These are phyloP conservation scores for Dryococelus australis DNA, from an alignment of 2,888 invertebrate genomes.

Conservation along the genomic window DNA sequence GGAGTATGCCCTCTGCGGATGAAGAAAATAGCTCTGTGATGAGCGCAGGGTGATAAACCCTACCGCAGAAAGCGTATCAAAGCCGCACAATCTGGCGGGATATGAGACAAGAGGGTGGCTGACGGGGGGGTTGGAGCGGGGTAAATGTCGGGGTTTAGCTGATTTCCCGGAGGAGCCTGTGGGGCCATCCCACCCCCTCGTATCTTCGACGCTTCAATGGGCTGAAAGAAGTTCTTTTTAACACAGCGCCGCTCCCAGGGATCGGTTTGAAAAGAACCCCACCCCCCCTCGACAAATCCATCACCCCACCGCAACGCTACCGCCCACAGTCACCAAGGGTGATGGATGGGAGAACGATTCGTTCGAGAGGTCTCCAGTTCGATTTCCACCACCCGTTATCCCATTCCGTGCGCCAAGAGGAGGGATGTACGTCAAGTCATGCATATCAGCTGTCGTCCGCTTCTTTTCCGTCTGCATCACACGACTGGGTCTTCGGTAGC, in stretches of 20 bases:
- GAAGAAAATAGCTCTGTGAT: not conserved
- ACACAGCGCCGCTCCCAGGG: not conserved
- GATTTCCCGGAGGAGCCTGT: not conserved
- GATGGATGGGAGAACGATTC: not conserved
- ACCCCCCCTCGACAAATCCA: not conserved
- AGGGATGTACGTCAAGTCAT: not conserved
- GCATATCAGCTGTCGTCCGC: too few species aligned
- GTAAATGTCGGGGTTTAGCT: conserved; percentile 10
- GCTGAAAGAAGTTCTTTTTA: conserved; percentile 10
- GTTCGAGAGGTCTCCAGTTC: not conserved
- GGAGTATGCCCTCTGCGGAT: not conserved
- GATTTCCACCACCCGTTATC: not conserved
- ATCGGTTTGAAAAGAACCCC: not conserved
- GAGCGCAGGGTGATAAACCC: not conserved
- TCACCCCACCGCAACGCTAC: not conserved
- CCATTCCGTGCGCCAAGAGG: not conserved
- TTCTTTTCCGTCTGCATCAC: too few species aligned
- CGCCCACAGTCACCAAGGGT: not conserved
- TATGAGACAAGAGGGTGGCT: not conserved
- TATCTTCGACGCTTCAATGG: not conserved
- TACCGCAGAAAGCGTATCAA: not conserved
- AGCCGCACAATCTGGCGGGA: not conserved
- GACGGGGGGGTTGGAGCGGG: not conserved
- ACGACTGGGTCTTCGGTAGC: too few species aligned
- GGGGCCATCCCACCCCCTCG: not conserved